Evolutionary conservation across 2,113 vertebrate genomes (phyloP).

Genomic region (Crotalus viridis): DNA sequence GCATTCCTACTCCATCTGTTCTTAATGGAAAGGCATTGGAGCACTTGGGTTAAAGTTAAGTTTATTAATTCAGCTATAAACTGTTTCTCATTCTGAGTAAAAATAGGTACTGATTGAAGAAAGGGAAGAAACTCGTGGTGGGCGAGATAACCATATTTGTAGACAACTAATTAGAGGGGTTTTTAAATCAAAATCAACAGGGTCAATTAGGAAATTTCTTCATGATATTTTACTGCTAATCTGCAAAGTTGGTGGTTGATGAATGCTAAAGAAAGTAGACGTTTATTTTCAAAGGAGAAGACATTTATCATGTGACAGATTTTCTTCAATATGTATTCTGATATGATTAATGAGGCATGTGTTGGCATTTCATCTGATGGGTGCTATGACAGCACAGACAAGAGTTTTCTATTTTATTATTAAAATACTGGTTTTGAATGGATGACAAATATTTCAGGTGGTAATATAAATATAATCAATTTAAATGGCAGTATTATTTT

Average conservation of each 20-base stretch:
- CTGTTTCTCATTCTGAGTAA: not conserved
- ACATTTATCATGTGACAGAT: slow-evolving; percentile 62
- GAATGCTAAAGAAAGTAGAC: slow-evolving; percentile 63
- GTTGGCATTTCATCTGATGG: slow-evolving; percentile 62
- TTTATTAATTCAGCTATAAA: not conserved
- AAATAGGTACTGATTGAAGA: not conserved
- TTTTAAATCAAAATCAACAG: slow-evolving; percentile 9
- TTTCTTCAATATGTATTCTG: slow-evolving; percentile 61
- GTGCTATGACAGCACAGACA: slow-evolving; percentile 59
- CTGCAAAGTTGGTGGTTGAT: slow-evolving; percentile 50
- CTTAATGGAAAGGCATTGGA: not conserved
- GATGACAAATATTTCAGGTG: slow-evolving; percentile 53
- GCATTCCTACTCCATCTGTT: not conserved
- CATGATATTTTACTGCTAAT: slow-evolving; percentile 54
- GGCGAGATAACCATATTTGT: not conserved
- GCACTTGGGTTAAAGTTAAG: not conserved
- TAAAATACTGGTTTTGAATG: slow-evolving; percentile 44
- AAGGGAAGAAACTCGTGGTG: not conserved
- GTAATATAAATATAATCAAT: slow-evolving; percentile 19
- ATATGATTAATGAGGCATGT: slow-evolving; percentile 64
- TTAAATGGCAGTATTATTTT: slow-evolving; percentile 37
- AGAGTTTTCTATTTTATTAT: slow-evolving; percentile 47
- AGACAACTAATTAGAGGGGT: slow-evolving; percentile 10
- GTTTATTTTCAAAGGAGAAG: slow-evolving; percentile 62
- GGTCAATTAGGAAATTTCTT: slow-evolving; percentile 40